phyloP scores from a whole-genome alignment of 64 coral and sea anemone genomes.

The Actinia equina region DNA sequence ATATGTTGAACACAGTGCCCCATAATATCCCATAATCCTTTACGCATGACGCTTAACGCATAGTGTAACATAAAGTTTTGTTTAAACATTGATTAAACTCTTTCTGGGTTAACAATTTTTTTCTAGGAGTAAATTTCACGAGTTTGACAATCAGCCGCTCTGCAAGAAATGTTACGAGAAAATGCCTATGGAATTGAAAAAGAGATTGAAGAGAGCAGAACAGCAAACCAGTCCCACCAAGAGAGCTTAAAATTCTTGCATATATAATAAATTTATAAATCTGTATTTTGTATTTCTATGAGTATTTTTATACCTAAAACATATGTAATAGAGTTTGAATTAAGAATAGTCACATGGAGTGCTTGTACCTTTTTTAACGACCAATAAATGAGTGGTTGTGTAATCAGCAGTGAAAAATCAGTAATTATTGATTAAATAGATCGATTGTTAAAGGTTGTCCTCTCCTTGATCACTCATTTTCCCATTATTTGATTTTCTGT shows the following conservation, averaged over 20 bases:
- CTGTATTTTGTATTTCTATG: neutral
- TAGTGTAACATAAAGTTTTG: no score
- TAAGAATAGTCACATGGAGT: no score
- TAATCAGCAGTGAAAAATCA: no score
- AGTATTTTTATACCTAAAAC: neutral
- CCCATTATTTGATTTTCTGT: no score
- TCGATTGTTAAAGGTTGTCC: no score
- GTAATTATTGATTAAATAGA: no score
- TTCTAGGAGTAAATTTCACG: slow-evolving; percentile 95
- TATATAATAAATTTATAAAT: slow-evolving; percentile 9
- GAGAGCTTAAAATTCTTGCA: neutral
- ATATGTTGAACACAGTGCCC: no score
- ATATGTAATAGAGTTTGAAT: neutral
- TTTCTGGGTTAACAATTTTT: neutral
- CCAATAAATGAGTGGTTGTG: no score
- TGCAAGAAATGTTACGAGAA: slow-evolving; percentile 99
- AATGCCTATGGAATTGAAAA: slow-evolving; percentile 97
- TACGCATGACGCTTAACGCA: neutral
- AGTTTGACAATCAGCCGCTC: slow-evolving; percentile 96
- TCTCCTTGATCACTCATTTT: no score
- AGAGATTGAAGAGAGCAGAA: slow-evolving; percentile 86
- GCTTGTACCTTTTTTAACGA: no score
- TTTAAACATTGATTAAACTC: neutral
- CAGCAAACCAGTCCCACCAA: slow-evolving; percentile 33
- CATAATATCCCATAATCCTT: neutral